Base-by-base conservation (phyloP, 1,140 invertebrate species). In the Euura lappo region DNA sequence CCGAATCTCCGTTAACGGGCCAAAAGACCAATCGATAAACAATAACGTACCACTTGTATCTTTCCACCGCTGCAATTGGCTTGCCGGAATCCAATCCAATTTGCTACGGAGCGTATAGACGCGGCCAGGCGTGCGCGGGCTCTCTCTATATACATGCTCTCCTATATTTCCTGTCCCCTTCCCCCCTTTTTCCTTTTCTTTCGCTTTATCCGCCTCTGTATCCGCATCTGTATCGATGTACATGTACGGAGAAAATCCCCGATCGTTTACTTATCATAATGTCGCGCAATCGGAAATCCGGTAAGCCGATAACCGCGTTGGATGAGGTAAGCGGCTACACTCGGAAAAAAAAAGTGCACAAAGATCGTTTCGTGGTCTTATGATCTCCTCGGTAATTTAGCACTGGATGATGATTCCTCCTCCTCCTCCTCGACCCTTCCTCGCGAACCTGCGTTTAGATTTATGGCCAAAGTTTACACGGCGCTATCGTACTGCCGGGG, bases 101-200 rank as follows among this genome's bases (percentile, higher is more conserved):
- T 44, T 46, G 44, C 44, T 70, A 7, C 44, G 28, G 47, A 70
- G 69, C 69, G 42, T 47, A 47, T 13, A 42, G 44, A 11, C 13
- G 28, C 69, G 46, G 69, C 43, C 69, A 45, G n/a, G 69, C 44
- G n/a, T 45, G 13, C 69, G 13, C 5, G 43, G 8, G 42, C 28
- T 28, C 28, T 28, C 28, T 28, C 28, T 28, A 28, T 28, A 28
- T 28, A 28, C 28, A 28, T 28, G 0, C 28, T 28, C 43, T 44
- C 44, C n/a, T 72, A n/a, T n/a, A 6, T n/a, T 44, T 72, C 71
- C 64, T 51, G n/a, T 28, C 45, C 28, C 70, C 64, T 69, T 72
- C 68, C 44, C 47, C 45, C 42, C 47, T 70, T 44, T 45, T 45
- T 45, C 46, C 45, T 73, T 45, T 11, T 3, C 68, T 11, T 3